Evolutionary conservation across 2,888 invertebrate species (phyloP), one percentile per base, ranked within the genome.

Genomic region (Melolontha melolontha): DNA sequence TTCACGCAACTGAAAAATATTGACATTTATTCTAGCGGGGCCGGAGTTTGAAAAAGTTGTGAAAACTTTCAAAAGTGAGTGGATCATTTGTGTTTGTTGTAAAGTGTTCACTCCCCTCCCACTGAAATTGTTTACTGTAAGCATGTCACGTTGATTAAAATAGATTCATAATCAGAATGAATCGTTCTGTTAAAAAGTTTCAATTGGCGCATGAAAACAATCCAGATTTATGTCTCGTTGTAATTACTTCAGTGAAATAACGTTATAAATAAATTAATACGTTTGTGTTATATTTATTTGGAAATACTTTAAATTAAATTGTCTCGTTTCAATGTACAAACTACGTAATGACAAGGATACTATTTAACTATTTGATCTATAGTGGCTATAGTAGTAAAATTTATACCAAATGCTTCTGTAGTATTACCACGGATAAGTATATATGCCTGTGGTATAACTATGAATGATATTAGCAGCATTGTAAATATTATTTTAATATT

Each of bases 31-130:
- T n/a, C 42, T 57, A 41, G 44, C 57, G 57, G 12, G 44, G 14
- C 39, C 34, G 34, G 40, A 39, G 14, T 54, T 54, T 54, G 39
- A 57, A 44, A 55, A 57, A 57, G 57, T 57, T 57, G 57, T 57
- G 57, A 57, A 57, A 57, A 57, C 12, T 42, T 57, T 55, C 42
- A 42, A 57, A 57, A 57, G 57, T 57, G 57, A 57, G 57, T 57
- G 44, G 41, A 42, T 42, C 12, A 27, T 41, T 17, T 55, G 17
- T 57, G 29, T 27, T n/a, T 17, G n/a, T 42, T 42, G 22, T 8
- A 10, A 27, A 12, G 14, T 27, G 54, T 39, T 54, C 39, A 34
- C 34, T 34, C 34, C 10, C 34, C 34, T 8, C 34, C 34, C 34
- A 34, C 34, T 34, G 34, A 12, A 16, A 51, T 51, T 55, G 17